Conservation (phyloP, 2,888 invertebrate species). For the Apamea epomidion region DNA sequence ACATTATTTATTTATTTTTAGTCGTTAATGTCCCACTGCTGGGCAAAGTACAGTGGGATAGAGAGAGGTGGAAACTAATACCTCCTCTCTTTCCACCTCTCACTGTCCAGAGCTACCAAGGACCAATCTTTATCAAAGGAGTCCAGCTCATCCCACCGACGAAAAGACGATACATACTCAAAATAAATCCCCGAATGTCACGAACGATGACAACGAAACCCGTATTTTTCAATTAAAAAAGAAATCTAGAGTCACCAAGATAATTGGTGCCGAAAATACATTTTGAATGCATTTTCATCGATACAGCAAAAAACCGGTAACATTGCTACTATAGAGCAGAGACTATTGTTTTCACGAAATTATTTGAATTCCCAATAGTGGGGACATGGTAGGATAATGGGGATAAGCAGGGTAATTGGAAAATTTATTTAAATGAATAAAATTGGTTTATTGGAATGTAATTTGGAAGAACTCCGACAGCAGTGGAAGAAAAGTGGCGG, state of each 20-base stretch:
- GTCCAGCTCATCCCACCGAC: no score
- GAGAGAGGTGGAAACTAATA: no score
- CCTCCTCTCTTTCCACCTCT: no score
- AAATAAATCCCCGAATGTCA: not conserved
- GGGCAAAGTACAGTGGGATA: no score
- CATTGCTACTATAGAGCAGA: conserved; percentile 47
- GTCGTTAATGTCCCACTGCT: no score
- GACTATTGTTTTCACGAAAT: conserved; percentile 67
- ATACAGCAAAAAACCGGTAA: conserved; percentile 50
- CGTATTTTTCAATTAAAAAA: conserved; percentile 30
- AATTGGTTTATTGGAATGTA: not conserved
- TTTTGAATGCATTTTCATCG: conserved; percentile 57
- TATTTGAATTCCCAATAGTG: conserved; percentile 58
- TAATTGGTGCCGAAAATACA: conserved; percentile 56
- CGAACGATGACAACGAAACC: not conserved
- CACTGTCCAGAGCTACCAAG: no score
- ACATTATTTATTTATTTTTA: no score
- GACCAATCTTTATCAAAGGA: no score
- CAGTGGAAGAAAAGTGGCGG: not conserved
- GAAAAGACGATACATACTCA: not conserved
- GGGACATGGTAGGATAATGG: not conserved
- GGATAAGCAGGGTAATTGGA: conserved; percentile 25
- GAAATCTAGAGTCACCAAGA: conserved; percentile 9
- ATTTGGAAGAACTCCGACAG: not conserved
- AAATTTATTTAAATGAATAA: not conserved